Evolutionary conservation across 92 coral and sea anemone species (phyloP).

Genomic region (Porites lobata): DNA sequence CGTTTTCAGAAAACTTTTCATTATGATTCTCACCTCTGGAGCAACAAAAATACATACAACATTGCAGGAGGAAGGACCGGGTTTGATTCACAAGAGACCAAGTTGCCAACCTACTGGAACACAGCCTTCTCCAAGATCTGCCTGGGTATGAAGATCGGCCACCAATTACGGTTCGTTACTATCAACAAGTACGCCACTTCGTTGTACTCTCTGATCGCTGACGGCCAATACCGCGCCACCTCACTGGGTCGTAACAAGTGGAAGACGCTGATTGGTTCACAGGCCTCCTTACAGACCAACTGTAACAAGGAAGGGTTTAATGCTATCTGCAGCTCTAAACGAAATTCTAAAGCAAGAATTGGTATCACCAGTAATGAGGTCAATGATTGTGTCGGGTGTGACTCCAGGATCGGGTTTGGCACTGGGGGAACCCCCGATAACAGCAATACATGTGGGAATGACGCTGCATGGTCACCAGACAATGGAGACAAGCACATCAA

Average conservation of each 20-base stretch:
- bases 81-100: neutral
- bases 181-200: neutral
- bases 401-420: no score
- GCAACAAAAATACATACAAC: neutral
- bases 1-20: neutral
- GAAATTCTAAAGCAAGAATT: no score
- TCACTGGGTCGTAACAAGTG: neutral
- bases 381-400: no score
- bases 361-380: no score
- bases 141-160: neutral
- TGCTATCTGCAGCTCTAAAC: no score
- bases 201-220: neutral
- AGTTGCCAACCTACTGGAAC: neutral
- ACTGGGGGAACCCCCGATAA: no score
- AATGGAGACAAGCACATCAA: no score
- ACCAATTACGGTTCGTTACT: neutral
- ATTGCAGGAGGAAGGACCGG: neutral
- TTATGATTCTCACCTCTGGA: neutral
- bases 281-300: neutral
- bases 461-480: no score
- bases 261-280: neutral
- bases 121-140: neutral
- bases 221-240: neutral
- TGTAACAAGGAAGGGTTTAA: no score
- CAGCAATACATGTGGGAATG: no score